Evolutionary conservation across 2,888 invertebrate species (phyloP).

Genomic region (Sialis fuliginosa): DNA sequence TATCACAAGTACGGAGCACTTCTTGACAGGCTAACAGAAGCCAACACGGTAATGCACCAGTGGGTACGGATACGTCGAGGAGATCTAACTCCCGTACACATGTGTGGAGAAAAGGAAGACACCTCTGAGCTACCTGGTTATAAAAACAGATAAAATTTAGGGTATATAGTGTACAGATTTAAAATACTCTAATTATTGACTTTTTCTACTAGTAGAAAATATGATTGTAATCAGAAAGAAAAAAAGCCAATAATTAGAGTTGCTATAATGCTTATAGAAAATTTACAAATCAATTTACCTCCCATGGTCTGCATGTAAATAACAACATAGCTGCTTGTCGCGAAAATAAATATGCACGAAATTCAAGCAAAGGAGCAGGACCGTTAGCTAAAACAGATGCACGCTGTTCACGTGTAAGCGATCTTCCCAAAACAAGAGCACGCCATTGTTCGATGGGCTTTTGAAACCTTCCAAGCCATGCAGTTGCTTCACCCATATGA

Average conservation of each 20-base stretch:
- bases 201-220: no score
- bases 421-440: constrained; percentile 50
- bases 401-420: constrained; percentile 42
- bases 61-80: constrained; percentile 59
- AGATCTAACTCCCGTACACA: constrained; percentile 70
- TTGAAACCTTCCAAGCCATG: constrained; percentile 71
- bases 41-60: constrained; percentile 83
- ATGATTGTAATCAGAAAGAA: no score
- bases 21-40: constrained; percentile 81
- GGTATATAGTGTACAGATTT: no score
- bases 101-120: constrained; percentile 79
- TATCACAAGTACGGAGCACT: constrained; percentile 61
- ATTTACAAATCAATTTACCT: constrained; percentile 32
- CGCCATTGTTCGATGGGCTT: constrained; percentile 68
- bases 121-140: constrained; percentile 62
- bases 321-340: constrained; percentile 78
- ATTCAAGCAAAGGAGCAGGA: constrained; percentile 63
- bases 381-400: constrained; percentile 60
- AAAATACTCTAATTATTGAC: no score
- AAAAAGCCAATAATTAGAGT: no score
- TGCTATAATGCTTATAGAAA: no score
- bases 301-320: constrained; percentile 57
- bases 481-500: constrained; percentile 70
- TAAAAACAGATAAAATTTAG: no score
- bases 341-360: constrained; percentile 85